Base-by-base conservation (phyloP, 1,140 invertebrate species). In the Solenopsis fugax region DNA sequence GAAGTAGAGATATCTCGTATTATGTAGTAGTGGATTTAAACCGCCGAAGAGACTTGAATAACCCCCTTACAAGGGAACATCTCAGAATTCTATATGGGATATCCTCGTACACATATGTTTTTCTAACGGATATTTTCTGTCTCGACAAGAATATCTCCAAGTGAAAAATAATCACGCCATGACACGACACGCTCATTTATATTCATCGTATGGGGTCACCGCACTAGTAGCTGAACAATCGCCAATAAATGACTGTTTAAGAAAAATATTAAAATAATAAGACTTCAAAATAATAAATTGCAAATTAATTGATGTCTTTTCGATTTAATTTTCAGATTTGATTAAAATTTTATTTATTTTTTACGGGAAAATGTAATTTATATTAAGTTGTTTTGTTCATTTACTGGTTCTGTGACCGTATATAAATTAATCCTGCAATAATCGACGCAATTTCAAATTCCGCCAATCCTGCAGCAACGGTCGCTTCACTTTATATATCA, bases 361-460 rank as follows among this genome's bases (percentile, higher is more conserved):
- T 41, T 5, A 41, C 1, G 0, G 41, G 4, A 41, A 41, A 41
- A 41, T 41, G 7, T 41, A 41, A 41, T 7, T 41, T 41, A 41
- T 41, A 7, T 41, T 41, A 41, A 41, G 7, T 41, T 41, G 41
- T 41, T 41, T 41, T 41, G 41, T 41, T 41, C 41, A 41, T 41
- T 41, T 4, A 41, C 41, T 7, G 41, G 41, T 41, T 4, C 4
- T 41, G 41, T 41, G 41, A 41, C 41, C 7, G 4, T 7, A 41
- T 41, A 41, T 41, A 29, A 29, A 29, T 24, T 21, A 58, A 16
- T 21, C 18, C 0, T 3, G 24, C 2, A 34, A 4, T 37, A 69
- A 69, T 69, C n/a, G 0, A n/a, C 16, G 24, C 16, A 41, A 45
- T 56, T 75, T 41, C 52, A 75, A 75, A 41, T 75, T 75, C 34